Conservation (phyloP, 2,797 vertebrate genomes). For the Vespertilio murinus region DNA sequence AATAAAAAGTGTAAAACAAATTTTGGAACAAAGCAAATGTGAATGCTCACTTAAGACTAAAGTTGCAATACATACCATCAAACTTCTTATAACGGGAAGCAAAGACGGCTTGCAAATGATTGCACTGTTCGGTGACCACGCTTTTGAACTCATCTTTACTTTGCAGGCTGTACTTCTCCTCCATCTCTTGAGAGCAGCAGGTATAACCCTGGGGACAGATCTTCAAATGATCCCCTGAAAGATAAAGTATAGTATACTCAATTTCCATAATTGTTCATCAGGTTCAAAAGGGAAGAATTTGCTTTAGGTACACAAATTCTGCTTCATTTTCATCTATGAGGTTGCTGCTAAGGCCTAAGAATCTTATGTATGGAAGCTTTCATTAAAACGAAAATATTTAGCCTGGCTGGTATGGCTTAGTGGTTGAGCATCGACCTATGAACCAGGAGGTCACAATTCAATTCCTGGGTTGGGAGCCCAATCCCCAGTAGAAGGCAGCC, state of each 20-base stretch:
- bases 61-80: constrained; percentile 90
- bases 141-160: constrained; percentile 94
- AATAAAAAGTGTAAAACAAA: background rate
- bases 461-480: too few species aligned
- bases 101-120: constrained; percentile 91
- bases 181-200: constrained; percentile 98
- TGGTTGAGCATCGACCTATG: too few species aligned
- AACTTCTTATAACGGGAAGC: constrained; percentile 94
- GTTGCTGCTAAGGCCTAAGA: background rate
- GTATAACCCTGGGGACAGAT: constrained; percentile 95
- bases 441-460: too few species aligned
- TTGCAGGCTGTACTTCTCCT: constrained; percentile 95
- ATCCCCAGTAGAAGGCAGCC: too few species aligned
- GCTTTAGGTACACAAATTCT: background rate
- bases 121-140: constrained; percentile 90
- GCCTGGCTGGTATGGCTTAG: too few species aligned
- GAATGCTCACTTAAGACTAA: background rate
- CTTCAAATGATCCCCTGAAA: constrained; percentile 93
- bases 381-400: background rate
- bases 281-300: background rate
- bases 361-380: background rate
- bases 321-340: background rate
- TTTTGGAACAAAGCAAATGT: background rate
- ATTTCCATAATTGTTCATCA: constrained; percentile 9
- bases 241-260: constrained; percentile 63